Evolutionary conservation across 2,888 invertebrate species (phyloP).

Genomic region (Noctua janthina): DNA sequence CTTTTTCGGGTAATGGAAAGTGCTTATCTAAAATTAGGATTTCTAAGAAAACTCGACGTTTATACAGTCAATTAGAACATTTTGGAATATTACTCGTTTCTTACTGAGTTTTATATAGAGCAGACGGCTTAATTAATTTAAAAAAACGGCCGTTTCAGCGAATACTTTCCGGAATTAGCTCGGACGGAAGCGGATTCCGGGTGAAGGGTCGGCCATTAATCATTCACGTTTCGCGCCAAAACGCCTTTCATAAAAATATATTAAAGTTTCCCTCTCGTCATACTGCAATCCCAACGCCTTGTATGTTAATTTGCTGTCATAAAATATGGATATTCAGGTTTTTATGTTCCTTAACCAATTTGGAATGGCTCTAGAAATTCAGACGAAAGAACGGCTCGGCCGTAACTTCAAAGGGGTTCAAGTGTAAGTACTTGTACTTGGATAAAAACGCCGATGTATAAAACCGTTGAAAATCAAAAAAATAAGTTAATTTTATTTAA

Average conservation of each 20-base stretch:
- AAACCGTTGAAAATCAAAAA: conserved; percentile 17
- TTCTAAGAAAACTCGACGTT: conserved; percentile 53
- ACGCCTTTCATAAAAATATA: conserved; percentile 87
- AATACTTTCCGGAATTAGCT: conserved; percentile 80
- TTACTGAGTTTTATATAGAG: conserved; percentile 67
- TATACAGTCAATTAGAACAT: conserved; percentile 62
- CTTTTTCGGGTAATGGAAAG: conserved; percentile 43
- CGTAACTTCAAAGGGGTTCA: conserved; percentile 41
- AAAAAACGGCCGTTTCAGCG: conserved; percentile 70
- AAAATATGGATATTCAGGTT: conserved; percentile 79
- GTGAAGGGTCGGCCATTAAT: conserved; percentile 86
- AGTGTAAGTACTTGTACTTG: conserved; percentile 16
- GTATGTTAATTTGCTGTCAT: conserved; percentile 86
- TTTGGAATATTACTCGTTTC: conserved; percentile 58
- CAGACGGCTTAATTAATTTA: conserved; percentile 79
- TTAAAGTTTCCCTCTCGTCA: conserved; percentile 85
- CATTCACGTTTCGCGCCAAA: conserved; percentile 84
- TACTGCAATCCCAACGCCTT: conserved; percentile 80
- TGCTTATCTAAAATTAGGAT: conserved; percentile 62
- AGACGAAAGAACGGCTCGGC: conserved; percentile 63
- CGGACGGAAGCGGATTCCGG: conserved; percentile 76
- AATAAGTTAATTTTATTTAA: conserved; percentile 45
- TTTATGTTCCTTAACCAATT: conserved; percentile 76
- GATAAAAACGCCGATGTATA: not conserved
- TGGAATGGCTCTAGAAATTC: conserved; percentile 69